Conservation (phyloP, 2,888 invertebrate genomes). For the Ectemnius lituratus region DNA sequence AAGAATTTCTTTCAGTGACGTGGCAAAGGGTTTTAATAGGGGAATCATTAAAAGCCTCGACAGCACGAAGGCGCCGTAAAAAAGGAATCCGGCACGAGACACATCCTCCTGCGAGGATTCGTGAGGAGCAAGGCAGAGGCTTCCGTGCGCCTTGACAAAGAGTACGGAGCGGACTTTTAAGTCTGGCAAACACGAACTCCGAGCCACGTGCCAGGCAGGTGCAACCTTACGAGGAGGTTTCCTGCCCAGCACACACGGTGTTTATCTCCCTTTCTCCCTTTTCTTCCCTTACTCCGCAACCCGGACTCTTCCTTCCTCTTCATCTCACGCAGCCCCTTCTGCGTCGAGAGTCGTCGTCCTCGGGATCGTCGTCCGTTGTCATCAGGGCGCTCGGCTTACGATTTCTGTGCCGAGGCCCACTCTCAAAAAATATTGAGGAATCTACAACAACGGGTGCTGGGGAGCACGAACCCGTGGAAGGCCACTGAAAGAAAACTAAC, state of each 20-base stretch:
- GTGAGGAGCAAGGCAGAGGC: slow-evolving; percentile 7
- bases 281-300: slow-evolving; percentile 12
- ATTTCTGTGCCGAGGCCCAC: background rate
- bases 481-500: slow-evolving; percentile 55
- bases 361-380: background rate
- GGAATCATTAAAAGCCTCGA: slow-evolving; percentile 47
- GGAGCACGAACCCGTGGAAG: background rate
- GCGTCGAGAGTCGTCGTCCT: background rate
- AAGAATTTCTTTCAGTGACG: slow-evolving; percentile 20
- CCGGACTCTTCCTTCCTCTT: background rate
- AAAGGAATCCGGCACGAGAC: slow-evolving; percentile 18
- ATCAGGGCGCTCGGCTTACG: background rate
- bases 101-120: slow-evolving; percentile 1
- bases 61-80: slow-evolving; percentile 22
- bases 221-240: slow-evolving; percentile 45
- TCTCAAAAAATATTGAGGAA: background rate
- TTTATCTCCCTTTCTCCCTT: slow-evolving; percentile 52
- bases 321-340: slow-evolving; percentile 14
- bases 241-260: slow-evolving; percentile 37
- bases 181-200: slow-evolving; percentile 38
- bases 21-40: slow-evolving; percentile 38
- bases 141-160: slow-evolving; percentile 10
- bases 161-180: slow-evolving; percentile 25
- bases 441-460: background rate
- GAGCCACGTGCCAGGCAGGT: slow-evolving; percentile 61